Percentiles rank a stretch among this genome's conserved stretches.
Conservation (phyloP, 2,113 vertebrate species). For the Peromyscus leucopus region DNA sequence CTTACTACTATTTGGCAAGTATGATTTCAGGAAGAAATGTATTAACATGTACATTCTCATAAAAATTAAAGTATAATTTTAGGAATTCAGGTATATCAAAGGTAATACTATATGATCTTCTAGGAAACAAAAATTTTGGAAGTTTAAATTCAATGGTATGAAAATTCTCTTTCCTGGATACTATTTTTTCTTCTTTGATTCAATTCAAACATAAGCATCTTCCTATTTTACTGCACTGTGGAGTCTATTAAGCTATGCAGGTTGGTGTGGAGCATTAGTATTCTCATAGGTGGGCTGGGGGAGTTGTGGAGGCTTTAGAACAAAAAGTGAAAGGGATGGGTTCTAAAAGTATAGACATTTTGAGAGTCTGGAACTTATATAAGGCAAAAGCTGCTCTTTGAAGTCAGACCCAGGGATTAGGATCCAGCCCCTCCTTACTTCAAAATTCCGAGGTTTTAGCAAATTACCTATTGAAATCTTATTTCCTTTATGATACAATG, state of each 20-base stretch:
- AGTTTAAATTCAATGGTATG: background rate
- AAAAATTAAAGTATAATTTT: conserved; percentile 51
- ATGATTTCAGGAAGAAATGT: background rate
- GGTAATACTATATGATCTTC: conserved; percentile 8
- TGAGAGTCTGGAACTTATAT: background rate
- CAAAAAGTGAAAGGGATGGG: background rate
- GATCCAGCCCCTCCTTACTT: background rate
- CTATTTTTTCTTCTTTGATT: background rate
- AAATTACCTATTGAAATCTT: conserved; percentile 16
- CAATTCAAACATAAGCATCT: conserved; percentile 11
- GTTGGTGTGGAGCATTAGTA: background rate
- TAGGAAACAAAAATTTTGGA: conserved; percentile 15
- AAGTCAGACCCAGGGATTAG: background rate
- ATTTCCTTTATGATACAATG: background rate
- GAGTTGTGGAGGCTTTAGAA: background rate
- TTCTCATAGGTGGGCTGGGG: background rate
- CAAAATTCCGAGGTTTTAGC: conserved; percentile 27
- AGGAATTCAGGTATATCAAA: conserved; percentile 49
- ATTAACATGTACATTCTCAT: background rate
- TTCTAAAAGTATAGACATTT: background rate
- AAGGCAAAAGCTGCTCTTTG: background rate
- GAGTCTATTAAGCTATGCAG: background rate
- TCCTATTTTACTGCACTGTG: background rate
- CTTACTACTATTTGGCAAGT: background rate
- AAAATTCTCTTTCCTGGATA: conserved; percentile 21